Conservation (phyloP, 2,888 invertebrate species). For the Latheticus oryzae region DNA sequence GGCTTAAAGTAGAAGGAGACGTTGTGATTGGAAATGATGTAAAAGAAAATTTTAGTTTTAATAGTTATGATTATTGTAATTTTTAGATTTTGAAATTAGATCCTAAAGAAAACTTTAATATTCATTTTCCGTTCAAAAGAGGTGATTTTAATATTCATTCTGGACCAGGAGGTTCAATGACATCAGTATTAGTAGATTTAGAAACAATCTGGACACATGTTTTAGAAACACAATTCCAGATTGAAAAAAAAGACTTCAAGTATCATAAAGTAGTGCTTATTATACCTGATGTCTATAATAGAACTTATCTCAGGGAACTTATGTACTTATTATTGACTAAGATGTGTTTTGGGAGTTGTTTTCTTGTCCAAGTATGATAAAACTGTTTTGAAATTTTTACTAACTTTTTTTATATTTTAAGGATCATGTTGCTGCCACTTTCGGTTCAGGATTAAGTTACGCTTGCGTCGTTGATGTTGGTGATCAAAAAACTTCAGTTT, state of each 20-base stretch:
- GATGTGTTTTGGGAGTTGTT: conserved; percentile 88
- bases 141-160: conserved; percentile 90
- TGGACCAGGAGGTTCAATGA: conserved; percentile 87
- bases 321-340: conserved; percentile 82
- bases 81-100: conserved; percentile 73
- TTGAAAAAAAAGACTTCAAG: conserved; percentile 76
- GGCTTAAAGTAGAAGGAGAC: conserved; percentile 74
- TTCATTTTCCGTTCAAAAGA: conserved; percentile 90
- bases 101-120: conserved; percentile 79
- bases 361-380: conserved; percentile 67
- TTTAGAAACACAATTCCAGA: conserved; percentile 80
- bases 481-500: conserved; percentile 94
- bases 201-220: conserved; percentile 90
- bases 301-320: conserved; percentile 86
- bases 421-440: conserved; percentile 88
- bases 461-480: conserved; percentile 97
- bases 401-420: conserved; percentile 55
- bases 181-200: conserved; percentile 85
- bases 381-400: conserved; percentile 20
- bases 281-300: conserved; percentile 90
- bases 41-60: no score
- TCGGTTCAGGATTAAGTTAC: conserved; percentile 84
- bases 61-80: no score
- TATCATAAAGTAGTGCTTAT: conserved; percentile 88
- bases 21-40: conserved; percentile 83